These are phyloP conservation scores for Solenodon paradoxus DNA, from an alignment of 2,113 vertebrate genomes.

Conservation along the genomic window DNA sequence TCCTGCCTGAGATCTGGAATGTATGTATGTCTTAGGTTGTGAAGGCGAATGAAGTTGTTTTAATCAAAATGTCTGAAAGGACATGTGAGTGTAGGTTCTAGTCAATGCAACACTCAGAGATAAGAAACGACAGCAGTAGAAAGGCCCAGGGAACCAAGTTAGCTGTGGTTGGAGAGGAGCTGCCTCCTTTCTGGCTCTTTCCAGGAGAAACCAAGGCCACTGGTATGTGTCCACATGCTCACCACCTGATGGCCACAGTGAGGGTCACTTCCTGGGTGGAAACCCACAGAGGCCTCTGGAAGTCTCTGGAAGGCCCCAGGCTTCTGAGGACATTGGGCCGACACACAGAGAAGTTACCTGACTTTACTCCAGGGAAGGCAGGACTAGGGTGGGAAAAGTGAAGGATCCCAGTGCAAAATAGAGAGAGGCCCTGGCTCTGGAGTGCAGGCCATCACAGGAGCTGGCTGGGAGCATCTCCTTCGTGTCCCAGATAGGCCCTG, in stretches of 20 bases:
- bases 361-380: background rate
- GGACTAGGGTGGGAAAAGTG: background rate
- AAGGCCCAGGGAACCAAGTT: background rate
- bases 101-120: background rate
- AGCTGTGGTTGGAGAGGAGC: accelerated
- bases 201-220: background rate
- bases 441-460: too few species aligned
- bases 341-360: background rate
- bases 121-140: background rate
- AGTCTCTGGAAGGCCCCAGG: background rate
- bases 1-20: background rate
- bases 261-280: background rate
- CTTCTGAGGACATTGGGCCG: background rate
- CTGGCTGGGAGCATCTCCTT: too few species aligned
- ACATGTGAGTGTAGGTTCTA: background rate
- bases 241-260: background rate
- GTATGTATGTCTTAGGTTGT: background rate
- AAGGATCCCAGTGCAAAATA: background rate
- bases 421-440: background rate
- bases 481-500: background rate
- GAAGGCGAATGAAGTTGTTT: background rate
- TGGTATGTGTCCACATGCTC: too few species aligned
- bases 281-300: background rate
- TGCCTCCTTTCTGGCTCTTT: background rate
- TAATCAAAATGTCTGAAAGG: background rate